These are phyloP conservation scores for Tillus elongatus DNA, from an alignment of 2,888 invertebrate species.

Conservation along the genomic window DNA sequence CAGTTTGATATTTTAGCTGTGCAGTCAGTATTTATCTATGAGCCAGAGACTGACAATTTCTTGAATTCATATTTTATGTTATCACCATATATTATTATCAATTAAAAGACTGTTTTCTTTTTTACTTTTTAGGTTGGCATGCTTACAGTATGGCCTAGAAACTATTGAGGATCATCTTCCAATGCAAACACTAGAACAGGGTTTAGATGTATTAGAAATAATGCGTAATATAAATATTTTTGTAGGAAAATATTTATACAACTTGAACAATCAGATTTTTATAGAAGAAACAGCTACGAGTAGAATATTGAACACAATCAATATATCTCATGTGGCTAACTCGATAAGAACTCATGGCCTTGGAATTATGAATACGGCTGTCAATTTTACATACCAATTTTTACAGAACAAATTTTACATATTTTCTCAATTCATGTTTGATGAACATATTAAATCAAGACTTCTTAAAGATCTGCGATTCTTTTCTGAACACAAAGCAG, in stretches of 20 bases:
- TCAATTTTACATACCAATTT: slow-evolving; percentile 89
- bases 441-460: slow-evolving; percentile 94
- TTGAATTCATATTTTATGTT: too few relatives aligned
- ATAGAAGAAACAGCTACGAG: slow-evolving; percentile 85
- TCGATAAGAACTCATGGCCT: slow-evolving; percentile 94
- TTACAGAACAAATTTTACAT: slow-evolving; percentile 84
- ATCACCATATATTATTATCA: background rate
- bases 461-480: slow-evolving; percentile 79
- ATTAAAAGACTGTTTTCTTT: background rate
- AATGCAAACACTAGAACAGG: slow-evolving; percentile 94
- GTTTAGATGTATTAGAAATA: slow-evolving; percentile 91
- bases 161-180: slow-evolving; percentile 91
- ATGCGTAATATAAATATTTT: slow-evolving; percentile 95
- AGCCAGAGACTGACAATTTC: too few relatives aligned
- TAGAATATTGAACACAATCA: slow-evolving; percentile 91
- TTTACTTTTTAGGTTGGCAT: slow-evolving; percentile 53
- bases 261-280: slow-evolving; percentile 93
- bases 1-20: too few relatives aligned
- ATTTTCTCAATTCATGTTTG: slow-evolving; percentile 94
- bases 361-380: slow-evolving; percentile 61
- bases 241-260: slow-evolving; percentile 87
- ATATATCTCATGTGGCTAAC: slow-evolving; percentile 91
- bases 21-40: too few relatives aligned
- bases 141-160: slow-evolving; percentile 67
- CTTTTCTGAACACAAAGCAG: slow-evolving; percentile 64